Conservation (phyloP, 2,888 invertebrate species). For the Drosophila siamana region DNA sequence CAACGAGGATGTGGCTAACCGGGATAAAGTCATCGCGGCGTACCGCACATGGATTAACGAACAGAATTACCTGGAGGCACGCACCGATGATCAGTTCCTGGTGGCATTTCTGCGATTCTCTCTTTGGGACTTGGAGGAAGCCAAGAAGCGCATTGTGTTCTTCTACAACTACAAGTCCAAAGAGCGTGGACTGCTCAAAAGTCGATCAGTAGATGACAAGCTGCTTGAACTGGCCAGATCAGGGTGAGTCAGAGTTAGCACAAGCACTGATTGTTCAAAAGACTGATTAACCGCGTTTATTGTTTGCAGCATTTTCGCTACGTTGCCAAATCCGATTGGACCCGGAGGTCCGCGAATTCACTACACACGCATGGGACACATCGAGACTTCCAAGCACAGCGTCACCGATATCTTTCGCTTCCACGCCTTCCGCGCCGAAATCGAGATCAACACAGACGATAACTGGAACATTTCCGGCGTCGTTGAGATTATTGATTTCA, state of each 20-base stretch:
- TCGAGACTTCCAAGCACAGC: slow-evolving; percentile 76
- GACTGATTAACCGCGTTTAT: not conserved
- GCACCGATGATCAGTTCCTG: slow-evolving; percentile 86
- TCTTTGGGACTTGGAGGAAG: slow-evolving; percentile 86
- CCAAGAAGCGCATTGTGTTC: slow-evolving; percentile 87
- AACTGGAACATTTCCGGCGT: slow-evolving; percentile 87
- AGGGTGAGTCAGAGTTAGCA: slow-evolving; percentile 82
- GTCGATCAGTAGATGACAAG: slow-evolving; percentile 78
- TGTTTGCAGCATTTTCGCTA: slow-evolving; percentile 76
- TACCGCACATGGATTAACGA: slow-evolving; percentile 86
- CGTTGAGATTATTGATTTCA: slow-evolving; percentile 87
- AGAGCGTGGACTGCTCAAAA: slow-evolving; percentile 86
- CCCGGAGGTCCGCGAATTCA: slow-evolving; percentile 86
- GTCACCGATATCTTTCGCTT: slow-evolving; percentile 80
- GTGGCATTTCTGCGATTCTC: slow-evolving; percentile 86
- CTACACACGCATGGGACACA: slow-evolving; percentile 86
- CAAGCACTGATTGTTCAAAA: too few species aligned
- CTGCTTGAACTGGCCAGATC: slow-evolving; percentile 73
- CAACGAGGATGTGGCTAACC: slow-evolving; percentile 85
- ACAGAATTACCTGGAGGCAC: slow-evolving; percentile 86
- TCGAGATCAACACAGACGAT: slow-evolving; percentile 86
- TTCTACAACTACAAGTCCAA: slow-evolving; percentile 86
- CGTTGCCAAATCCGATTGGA: slow-evolving; percentile 82
- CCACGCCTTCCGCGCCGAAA: slow-evolving; percentile 79
- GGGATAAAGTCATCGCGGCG: slow-evolving; percentile 84